Evolutionary conservation across 2,888 invertebrate genomes (phyloP).

Genomic region (Dexiosoma caninum): DNA sequence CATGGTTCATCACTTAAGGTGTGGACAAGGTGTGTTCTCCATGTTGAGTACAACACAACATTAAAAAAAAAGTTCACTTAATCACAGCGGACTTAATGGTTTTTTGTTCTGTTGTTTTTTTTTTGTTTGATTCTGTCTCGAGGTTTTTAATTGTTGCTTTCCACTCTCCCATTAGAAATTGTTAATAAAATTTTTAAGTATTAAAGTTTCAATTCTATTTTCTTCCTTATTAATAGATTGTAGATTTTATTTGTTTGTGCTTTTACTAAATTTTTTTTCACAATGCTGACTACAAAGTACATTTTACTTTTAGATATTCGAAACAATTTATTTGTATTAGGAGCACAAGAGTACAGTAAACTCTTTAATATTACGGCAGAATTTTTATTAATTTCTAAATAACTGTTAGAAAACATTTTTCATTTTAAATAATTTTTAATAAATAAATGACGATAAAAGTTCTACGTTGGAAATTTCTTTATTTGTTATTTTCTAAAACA

Average conservation of each 20-base stretch:
- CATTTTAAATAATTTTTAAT: too few relatives aligned
- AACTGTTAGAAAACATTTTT: too few relatives aligned
- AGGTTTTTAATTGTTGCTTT: not conserved
- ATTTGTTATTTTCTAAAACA: too few relatives aligned
- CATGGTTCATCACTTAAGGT: slow-evolving; percentile 60
- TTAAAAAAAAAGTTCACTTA: slow-evolving; percentile 46
- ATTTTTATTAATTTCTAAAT: too few relatives aligned
- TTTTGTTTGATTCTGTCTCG: slow-evolving; percentile 17
- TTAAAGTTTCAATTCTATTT: slow-evolving; percentile 2
- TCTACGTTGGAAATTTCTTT: too few relatives aligned
- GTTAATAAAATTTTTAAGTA: slow-evolving; percentile 14
- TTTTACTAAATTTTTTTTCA: slow-evolving; percentile 25
- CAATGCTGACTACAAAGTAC: not conserved
- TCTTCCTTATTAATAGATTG: slow-evolving; percentile 29
- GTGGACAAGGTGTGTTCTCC: slow-evolving; percentile 63
- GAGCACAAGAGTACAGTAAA: slow-evolving; percentile 1
- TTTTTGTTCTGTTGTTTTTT: not conserved
- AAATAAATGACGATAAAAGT: too few relatives aligned
- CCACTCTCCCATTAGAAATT: not conserved
- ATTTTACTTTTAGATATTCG: not conserved
- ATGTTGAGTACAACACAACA: slow-evolving; percentile 14
- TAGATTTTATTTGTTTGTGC: slow-evolving; percentile 6
- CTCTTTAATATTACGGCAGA: not conserved
- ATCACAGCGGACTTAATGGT: slow-evolving; percentile 43
- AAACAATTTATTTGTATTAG: not conserved